Percentiles rank a stretch among this genome's conserved stretches.
phyloP scores from a whole-genome alignment of 2,888 invertebrate genomes.

The Lepidochrysops patricia region DNA sequence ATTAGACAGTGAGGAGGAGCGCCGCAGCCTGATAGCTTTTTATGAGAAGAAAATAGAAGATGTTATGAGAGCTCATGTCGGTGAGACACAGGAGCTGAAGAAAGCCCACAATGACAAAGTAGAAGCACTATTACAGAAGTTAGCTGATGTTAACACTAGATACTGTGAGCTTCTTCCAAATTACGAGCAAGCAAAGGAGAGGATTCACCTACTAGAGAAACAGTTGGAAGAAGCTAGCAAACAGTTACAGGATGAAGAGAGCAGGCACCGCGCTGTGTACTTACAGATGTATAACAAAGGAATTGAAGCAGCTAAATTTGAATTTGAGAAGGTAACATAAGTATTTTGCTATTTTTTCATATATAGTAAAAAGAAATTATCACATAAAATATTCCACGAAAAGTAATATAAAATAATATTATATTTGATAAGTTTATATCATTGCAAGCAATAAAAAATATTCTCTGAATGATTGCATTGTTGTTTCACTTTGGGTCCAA shows the following conservation, averaged over 20 bases:
- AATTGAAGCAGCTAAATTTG: constrained; percentile 84
- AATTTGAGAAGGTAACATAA: constrained; percentile 78
- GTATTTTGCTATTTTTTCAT: too few species aligned
- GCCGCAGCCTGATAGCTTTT: constrained; percentile 78
- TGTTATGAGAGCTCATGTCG: constrained; percentile 74
- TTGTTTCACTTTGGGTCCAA: background rate
- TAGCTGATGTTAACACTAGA: constrained; percentile 83
- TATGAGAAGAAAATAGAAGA: constrained; percentile 86
- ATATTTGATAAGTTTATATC: too few species aligned
- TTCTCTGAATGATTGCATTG: background rate
- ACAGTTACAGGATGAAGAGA: constrained; percentile 81
- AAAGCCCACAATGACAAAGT: constrained; percentile 86
- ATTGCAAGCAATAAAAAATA: background rate
- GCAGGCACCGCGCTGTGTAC: constrained; percentile 83
- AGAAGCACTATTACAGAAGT: constrained; percentile 80
- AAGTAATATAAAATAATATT: too few species aligned
- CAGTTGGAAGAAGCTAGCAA: constrained; percentile 81
- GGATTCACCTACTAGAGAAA: constrained; percentile 80
- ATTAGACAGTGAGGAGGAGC: constrained; percentile 77
- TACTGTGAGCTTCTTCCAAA: constrained; percentile 85
- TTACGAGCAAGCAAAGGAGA: constrained; percentile 82
- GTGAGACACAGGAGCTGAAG: constrained; percentile 83
- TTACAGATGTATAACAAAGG: constrained; percentile 89
- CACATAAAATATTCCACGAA: too few species aligned
- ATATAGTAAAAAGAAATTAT: too few species aligned